Evolutionary conservation across 2,888 invertebrate species (phyloP).

Genomic region (Sisyra terminalis): DNA sequence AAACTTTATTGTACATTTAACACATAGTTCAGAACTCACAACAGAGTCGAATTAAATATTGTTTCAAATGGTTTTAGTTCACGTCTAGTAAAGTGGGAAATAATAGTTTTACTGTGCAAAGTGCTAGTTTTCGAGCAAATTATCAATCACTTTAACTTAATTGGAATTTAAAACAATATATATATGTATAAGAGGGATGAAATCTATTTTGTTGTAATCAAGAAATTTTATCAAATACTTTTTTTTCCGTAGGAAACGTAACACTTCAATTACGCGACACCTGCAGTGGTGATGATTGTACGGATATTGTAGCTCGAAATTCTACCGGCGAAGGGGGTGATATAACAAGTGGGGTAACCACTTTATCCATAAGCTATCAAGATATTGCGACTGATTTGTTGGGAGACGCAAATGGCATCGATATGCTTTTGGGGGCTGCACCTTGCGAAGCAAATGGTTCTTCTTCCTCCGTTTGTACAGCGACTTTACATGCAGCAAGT

Average conservation of each 20-base stretch:
- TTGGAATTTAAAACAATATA: too few relatives aligned
- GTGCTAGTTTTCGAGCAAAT: too few relatives aligned
- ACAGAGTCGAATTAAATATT: too few relatives aligned
- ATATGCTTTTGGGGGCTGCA: conserved; percentile 6
- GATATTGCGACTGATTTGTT: conserved; percentile 8
- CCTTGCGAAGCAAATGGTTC: conserved; percentile 2
- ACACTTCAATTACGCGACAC: conserved; percentile 8
- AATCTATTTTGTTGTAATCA: too few relatives aligned
- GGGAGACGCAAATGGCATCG: conserved; percentile 7
- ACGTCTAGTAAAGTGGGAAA: too few relatives aligned
- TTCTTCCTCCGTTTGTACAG: conserved; percentile 3
- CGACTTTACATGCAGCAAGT: conserved; percentile 7
- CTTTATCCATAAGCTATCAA: conserved; percentile 9
- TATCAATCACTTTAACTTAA: too few relatives aligned
- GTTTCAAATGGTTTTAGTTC: too few relatives aligned
- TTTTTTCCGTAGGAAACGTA: conserved; percentile 3
- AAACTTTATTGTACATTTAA: too few relatives aligned
- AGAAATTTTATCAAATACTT: too few relatives aligned
- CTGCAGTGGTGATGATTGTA: conserved; percentile 6
- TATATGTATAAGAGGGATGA: too few relatives aligned
- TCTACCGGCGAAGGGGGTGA: neutral
- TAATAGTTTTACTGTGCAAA: too few relatives aligned
- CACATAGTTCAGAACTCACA: too few relatives aligned
- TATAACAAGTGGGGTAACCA: conserved; percentile 4
- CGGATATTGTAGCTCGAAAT: conserved; percentile 1